phyloP scores from a whole-genome alignment of 2,888 invertebrate genomes.

The Drosophila heteroneura region DNA sequence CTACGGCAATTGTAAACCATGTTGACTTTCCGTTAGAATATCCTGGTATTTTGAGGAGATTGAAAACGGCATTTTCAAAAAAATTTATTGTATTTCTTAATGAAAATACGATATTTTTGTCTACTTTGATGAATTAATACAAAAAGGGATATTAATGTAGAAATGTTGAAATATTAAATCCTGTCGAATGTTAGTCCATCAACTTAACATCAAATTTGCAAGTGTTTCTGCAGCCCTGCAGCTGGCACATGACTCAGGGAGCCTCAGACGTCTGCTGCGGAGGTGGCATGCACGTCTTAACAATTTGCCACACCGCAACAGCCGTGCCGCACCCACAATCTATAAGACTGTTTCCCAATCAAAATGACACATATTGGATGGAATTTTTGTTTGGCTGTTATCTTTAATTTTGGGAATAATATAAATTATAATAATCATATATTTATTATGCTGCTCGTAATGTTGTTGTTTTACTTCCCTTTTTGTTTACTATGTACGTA shows the following conservation, averaged over 20 bases:
- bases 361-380: slow-evolving; percentile 34
- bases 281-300: slow-evolving; percentile 13
- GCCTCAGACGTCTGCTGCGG: slow-evolving; percentile 1
- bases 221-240: slow-evolving; percentile 26
- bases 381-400: slow-evolving; percentile 74
- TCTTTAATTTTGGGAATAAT: slow-evolving; percentile 83
- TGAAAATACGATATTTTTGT: background rate
- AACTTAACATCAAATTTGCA: too few relatives aligned
- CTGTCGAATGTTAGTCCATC: background rate
- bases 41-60: background rate
- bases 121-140: background rate
- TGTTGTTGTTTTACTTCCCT: slow-evolving; percentile 75
- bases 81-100: background rate
- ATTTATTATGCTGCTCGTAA: slow-evolving; percentile 74
- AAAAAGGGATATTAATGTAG: background rate
- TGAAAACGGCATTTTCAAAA: background rate
- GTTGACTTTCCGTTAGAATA: background rate
- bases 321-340: slow-evolving; percentile 1
- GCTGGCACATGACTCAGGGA: slow-evolving; percentile 46
- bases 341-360: slow-evolving; percentile 8
- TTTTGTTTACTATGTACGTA: slow-evolving; percentile 59
- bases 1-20: background rate
- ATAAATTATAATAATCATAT: slow-evolving; percentile 81
- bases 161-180: background rate
- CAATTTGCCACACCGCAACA: slow-evolving; percentile 1